Base-by-base conservation (phyloP, 2,888 invertebrate species). In the Saturnia japonica region DNA sequence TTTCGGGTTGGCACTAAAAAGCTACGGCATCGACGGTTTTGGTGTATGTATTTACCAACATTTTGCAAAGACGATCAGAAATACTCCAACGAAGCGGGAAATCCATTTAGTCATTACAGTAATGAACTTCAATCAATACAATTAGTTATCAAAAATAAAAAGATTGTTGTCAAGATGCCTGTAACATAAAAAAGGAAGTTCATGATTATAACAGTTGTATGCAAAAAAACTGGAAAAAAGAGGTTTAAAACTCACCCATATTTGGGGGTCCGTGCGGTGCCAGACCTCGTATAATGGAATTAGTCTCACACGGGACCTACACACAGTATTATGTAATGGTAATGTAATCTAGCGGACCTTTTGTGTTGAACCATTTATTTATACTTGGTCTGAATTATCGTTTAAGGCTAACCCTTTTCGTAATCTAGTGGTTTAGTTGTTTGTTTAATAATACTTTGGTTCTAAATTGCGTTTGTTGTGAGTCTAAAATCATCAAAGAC, bases 271-370 rank as follows among this genome's bases (percentile, higher is more conserved):
- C 7, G 16, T 64, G 57, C 64, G 40, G 64, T 40, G 64, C 64
- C 22, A 40, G 64, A 60, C 40, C 64, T 40, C 64, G 40, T 64
- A 40, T 64, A 64, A 64, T 64, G 64, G 64, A 64, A 64, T 64
- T 64, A 64, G 64, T n/a, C 64, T 64, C 64, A 19, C 8, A 22
- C 40, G 64, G 64, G 40, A 40, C 64, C 64, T 40, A 64, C 64
- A 64, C 40, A 40, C 40, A 64, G 64, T 64, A 64, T 64, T 64
- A 64, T 64, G 64, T 64, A 64, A 64, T 64, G 40, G 64, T 64
- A 64, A 64, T 64, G 64, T 64, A 64, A 64, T 64, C 64, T 64
- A 40, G 64, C 40, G 64, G 22, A 64, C 40, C 64, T 64, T 64
- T 64, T 64, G 40, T 64, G 40, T 64, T 34, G n/a, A 64, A 64